Conservation (phyloP, 2,113 vertebrate genomes). For the Mola mola region DNA sequence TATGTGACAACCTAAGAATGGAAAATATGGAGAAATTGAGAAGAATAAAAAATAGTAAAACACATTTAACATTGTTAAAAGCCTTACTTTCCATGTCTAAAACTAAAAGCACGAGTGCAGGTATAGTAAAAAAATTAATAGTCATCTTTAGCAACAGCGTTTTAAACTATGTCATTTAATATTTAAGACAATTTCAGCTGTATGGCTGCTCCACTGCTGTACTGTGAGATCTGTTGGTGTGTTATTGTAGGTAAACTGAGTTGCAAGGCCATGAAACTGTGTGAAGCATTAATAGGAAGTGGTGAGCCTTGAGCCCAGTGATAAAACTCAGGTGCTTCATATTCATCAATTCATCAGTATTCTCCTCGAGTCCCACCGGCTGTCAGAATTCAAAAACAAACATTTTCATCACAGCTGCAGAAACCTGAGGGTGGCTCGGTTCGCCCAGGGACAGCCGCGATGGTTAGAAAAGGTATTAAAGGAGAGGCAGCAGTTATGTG, state of each 20-base stretch:
- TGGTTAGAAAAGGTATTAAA: neutral
- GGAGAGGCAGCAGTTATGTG: neutral
- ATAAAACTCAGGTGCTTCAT: constrained; percentile 41
- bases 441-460: neutral
- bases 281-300: constrained; percentile 7
- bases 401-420: too few relatives aligned
- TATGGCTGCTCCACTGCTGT: neutral
- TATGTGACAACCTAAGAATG: too few relatives aligned
- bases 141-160: too few relatives aligned
- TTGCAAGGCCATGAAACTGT: constrained; percentile 13
- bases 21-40: too few relatives aligned
- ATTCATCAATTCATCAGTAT: constrained; percentile 53
- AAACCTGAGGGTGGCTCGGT: too few relatives aligned
- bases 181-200: neutral
- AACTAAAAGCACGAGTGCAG: too few relatives aligned
- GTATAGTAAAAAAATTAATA: too few relatives aligned
- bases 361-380: constrained; percentile 6
- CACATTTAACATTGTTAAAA: too few relatives aligned
- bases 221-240: constrained; percentile 13
- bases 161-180: too few relatives aligned
- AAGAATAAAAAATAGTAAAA: too few relatives aligned
- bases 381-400: constrained; percentile 17
- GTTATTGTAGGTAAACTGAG: constrained; percentile 14
- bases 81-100: too few relatives aligned
- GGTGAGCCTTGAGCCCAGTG: constrained; percentile 39